Base-by-base conservation (phyloP, 2,888 invertebrate genomes). In the Lasioglossum vierecki region DNA sequence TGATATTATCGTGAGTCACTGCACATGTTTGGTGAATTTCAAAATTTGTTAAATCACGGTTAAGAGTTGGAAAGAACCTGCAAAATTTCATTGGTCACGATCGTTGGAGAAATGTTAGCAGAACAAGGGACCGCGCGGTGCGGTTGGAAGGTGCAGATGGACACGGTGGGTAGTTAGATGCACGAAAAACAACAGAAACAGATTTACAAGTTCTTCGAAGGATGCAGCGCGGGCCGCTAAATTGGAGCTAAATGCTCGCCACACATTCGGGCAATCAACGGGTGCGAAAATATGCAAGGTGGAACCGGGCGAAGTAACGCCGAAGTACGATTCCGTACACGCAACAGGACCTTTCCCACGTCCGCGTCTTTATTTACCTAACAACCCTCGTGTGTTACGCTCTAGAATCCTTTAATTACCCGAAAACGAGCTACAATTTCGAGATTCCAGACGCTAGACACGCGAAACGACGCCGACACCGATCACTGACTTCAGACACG, bases 331-430 rank as follows among this genome's bases (percentile, higher is more conserved):
- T 76, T 76, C 66, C 46, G 66, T 76, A 44, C 71, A 72, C 71
- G 71, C 71, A 72, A 72, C 71, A 72, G 39, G 68, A 72, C 46
- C 63, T 66, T 66, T 76, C 76, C 35, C 66, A 46, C 66, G 76
- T 44, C 46, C 18, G 76, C 30, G 44, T 76, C 76, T 63, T 76
- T 66, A 44, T 76, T 76, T 76, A 68, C 66, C 49, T 68, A 63
- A 44, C 44, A 41, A 72, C 74, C 74, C 53, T 41, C 44, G 44
- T 72, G 22, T 53, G 53, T 53, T 74, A 13, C n/a, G 66, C 76
- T 66, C 35, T 66, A 76, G 63, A 63, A 66, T 66, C 76, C 66
- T 76, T 76, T 76, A 76, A 76, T 76, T 76, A 66, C 76, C 71
- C 46, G 57, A 49, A 57, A 63, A 53, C 75, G 44, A 30, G 35